Conservation (phyloP, 2,888 invertebrate genomes). For the Congeria kusceri region DNA sequence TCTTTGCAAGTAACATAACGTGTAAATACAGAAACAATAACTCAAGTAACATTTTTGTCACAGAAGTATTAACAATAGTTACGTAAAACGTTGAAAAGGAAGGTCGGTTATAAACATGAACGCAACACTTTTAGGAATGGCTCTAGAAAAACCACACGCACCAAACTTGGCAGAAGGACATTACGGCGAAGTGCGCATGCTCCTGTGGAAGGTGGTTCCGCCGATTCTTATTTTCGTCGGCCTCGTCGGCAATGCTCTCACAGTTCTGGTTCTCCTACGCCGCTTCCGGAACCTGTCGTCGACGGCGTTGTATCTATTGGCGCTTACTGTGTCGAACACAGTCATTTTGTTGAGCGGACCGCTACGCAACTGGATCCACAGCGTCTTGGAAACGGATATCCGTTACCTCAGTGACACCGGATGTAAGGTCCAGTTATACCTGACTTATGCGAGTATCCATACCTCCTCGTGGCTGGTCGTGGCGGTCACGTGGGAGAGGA, state of each 20-base stretch:
- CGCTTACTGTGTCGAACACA: constrained; percentile 67
- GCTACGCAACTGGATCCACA: constrained; percentile 63
- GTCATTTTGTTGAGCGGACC: constrained; percentile 70
- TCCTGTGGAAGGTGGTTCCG: constrained; percentile 59
- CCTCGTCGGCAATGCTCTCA: constrained; percentile 72
- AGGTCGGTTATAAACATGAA: too few species aligned
- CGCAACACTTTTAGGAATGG: too few species aligned
- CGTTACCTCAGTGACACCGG: constrained; percentile 45
- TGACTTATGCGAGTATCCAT: constrained; percentile 72
- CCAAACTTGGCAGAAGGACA: neutral
- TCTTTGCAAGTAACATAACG: too few species aligned
- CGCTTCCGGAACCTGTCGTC: constrained; percentile 62
- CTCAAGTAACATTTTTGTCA: too few species aligned
- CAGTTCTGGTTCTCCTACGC: constrained; percentile 65
- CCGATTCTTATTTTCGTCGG: constrained; percentile 73
- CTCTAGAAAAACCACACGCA: too few species aligned
- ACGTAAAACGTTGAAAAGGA: too few species aligned
- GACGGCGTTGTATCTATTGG: constrained; percentile 70
- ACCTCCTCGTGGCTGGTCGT: constrained; percentile 77
- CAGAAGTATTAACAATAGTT: too few species aligned
- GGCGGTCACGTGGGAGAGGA: constrained; percentile 74
- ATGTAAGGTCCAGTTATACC: constrained; percentile 67
- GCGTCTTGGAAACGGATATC: constrained; percentile 60
- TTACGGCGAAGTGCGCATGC: constrained; percentile 26
- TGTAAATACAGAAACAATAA: too few species aligned